These are phyloP conservation scores for Megalops atlanticus DNA, from an alignment of 2,113 vertebrate species.

Conservation along the genomic window DNA sequence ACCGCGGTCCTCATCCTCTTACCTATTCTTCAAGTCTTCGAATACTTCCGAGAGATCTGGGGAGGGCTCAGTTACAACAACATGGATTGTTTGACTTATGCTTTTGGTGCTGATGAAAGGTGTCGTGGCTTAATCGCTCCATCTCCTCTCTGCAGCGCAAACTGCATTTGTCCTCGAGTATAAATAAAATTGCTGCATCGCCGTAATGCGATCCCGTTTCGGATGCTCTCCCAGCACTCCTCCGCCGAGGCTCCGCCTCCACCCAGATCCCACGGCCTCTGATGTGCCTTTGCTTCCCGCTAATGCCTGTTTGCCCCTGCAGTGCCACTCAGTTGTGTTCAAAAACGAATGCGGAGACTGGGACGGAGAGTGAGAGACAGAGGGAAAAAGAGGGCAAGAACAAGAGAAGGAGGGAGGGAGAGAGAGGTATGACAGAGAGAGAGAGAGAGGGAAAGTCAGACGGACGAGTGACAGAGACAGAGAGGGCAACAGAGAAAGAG, in stretches of 20 bases:
- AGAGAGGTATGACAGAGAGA: constrained; percentile 29
- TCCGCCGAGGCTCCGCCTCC: constrained; percentile 6
- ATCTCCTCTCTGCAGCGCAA: constrained; percentile 50
- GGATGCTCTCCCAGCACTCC: constrained; percentile 28
- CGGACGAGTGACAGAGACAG: neutral
- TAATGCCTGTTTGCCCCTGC: constrained; percentile 56
- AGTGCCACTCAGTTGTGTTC: constrained; percentile 54
- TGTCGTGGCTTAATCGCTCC: constrained; percentile 48
- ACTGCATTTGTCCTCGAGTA: constrained; percentile 35
- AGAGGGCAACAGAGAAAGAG: neutral
- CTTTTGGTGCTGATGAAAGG: constrained; percentile 41
- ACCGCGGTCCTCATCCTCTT: neutral
- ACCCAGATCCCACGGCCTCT: constrained; percentile 32
- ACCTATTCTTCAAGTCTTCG: neutral
- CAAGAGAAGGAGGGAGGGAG: neutral
- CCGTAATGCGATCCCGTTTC: constrained; percentile 48
- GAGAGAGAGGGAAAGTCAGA: constrained; percentile 20
- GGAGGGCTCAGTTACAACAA: constrained; percentile 47
- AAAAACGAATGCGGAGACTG: constrained; percentile 48
- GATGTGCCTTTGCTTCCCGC: constrained; percentile 46
- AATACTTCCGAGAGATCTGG: constrained; percentile 15
- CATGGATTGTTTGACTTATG: constrained; percentile 40
- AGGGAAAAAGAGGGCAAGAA: neutral
- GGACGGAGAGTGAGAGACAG: constrained; percentile 18
- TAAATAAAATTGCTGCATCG: constrained; percentile 48